Conservation (phyloP, 1,140 invertebrate species). For the Trissolcus basalis region DNA sequence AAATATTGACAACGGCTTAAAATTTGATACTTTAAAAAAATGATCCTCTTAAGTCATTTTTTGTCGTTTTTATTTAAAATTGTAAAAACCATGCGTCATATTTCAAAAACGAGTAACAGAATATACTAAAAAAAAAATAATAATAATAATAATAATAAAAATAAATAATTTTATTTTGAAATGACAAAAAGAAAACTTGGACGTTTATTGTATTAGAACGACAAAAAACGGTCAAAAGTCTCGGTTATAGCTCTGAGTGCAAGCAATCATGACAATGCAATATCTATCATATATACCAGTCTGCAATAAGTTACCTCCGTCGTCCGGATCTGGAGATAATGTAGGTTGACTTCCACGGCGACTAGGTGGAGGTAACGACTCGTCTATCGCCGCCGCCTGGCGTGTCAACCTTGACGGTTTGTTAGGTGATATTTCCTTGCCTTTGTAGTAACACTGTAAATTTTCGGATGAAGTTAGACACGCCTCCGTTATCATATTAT, state of each 20-base stretch:
- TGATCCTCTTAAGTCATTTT: neutral
- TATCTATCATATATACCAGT: slow-evolving; percentile 36
- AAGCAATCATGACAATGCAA: slow-evolving; percentile 21
- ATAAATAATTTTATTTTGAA: too few species aligned
- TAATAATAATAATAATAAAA: too few species aligned
- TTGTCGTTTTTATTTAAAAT: too few species aligned
- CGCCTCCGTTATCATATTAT: too few species aligned
- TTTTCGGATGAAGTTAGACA: slow-evolving; percentile 5
- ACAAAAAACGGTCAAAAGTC: too few species aligned
- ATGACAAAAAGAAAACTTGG: too few species aligned
- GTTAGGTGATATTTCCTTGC: slow-evolving; percentile 79
- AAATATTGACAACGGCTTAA: slow-evolving; percentile 10
- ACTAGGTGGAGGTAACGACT: slow-evolving; percentile 83
- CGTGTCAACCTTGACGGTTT: slow-evolving; percentile 85
- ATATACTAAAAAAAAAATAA: too few species aligned
- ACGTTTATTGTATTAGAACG: too few species aligned
- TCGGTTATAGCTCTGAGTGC: too few species aligned
- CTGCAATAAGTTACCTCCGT: slow-evolving; percentile 66
- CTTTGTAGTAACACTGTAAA: slow-evolving; percentile 72
- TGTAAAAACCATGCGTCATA: too few species aligned
- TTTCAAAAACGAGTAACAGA: too few species aligned
- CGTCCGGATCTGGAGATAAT: slow-evolving; percentile 84
- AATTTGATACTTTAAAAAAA: neutral
- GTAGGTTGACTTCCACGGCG: slow-evolving; percentile 87
- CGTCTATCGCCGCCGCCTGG: slow-evolving; percentile 92